These are phyloP conservation scores for Andrena minutula DNA, from an alignment of 2,888 invertebrate genomes.

Conservation along the genomic window DNA sequence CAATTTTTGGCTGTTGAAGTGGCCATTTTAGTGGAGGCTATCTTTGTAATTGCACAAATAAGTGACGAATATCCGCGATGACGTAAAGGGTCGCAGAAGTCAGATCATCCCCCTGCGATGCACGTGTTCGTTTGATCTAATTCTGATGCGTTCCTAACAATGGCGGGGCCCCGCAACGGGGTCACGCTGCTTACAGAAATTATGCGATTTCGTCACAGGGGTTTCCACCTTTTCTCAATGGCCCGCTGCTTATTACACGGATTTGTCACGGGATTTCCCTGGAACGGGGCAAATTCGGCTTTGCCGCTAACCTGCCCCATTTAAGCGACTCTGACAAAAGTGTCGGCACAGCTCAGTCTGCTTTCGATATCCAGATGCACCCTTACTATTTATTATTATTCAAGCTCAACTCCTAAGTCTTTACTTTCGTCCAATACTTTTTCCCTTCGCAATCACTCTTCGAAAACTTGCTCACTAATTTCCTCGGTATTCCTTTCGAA, in stretches of 20 bases:
- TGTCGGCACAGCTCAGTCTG: background rate
- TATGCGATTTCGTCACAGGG: constrained; percentile 68
- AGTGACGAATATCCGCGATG: constrained; percentile 20
- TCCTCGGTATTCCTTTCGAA: no score
- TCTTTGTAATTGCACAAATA: background rate
- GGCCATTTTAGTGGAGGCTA: no score
- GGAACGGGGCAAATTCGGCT: constrained; percentile 5
- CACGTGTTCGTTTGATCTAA: constrained; percentile 79
- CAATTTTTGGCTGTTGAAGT: no score
- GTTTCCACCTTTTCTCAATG: constrained; percentile 54
- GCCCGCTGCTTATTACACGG: constrained; percentile 61
- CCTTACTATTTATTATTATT: background rate
- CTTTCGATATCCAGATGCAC: background rate
- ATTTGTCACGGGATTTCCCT: constrained; percentile 66
- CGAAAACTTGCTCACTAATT: no score
- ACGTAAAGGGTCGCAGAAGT: constrained; percentile 30
- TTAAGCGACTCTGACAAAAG: background rate
- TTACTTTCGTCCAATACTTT: no score
- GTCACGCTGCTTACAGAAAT: constrained; percentile 67
- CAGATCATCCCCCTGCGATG: constrained; percentile 54
- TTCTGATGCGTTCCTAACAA: constrained; percentile 76
- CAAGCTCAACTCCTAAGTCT: no score
- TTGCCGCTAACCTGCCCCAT: background rate
- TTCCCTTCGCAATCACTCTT: no score
- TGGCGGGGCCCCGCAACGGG: constrained; percentile 57